These are phyloP conservation scores for Pollenia griseotomentosa DNA, from an alignment of 2,888 invertebrate genomes.

Conservation along the genomic window DNA sequence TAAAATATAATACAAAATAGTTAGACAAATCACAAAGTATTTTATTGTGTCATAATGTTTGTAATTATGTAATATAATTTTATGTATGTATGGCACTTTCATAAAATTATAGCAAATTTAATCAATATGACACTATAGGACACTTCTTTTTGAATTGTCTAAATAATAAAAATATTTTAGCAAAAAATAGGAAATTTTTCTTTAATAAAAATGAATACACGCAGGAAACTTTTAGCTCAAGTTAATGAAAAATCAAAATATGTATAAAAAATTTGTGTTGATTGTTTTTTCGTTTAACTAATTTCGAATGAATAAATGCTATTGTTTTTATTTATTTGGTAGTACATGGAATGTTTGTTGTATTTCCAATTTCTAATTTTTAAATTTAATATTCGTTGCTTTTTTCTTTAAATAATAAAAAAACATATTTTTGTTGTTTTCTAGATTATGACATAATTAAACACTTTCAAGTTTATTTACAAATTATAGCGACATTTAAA, in stretches of 20 bases:
- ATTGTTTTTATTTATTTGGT: not conserved
- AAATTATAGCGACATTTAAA: too few species aligned
- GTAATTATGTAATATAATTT: too few species aligned
- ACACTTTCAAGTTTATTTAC: too few species aligned
- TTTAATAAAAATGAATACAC: conserved; percentile 32
- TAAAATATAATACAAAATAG: conserved; percentile 46
- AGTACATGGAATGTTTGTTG: conserved; percentile 34
- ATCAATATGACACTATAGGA: too few species aligned
- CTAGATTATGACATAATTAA: not conserved
- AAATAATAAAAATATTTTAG: conserved; percentile 17
- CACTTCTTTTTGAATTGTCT: too few species aligned
- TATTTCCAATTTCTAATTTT: not conserved
- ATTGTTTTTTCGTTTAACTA: not conserved
- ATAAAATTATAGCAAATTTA: too few species aligned
- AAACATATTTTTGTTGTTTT: not conserved
- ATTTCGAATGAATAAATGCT: conserved; percentile 13
- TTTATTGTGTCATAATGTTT: too few species aligned
- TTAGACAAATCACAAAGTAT: too few species aligned
- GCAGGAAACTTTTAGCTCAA: conserved; percentile 7
- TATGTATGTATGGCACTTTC: too few species aligned
- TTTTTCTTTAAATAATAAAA: conserved; percentile 12
- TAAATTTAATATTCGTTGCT: conserved; percentile 60
- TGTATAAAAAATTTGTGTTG: conserved; percentile 5
- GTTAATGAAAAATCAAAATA: conserved; percentile 29
- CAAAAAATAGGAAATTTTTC: conserved; percentile 40